Percentiles rank a stretch among this genome's conserved stretches.
Conservation (phyloP, 2,888 invertebrate species). For the Lasius fuliginosus region DNA sequence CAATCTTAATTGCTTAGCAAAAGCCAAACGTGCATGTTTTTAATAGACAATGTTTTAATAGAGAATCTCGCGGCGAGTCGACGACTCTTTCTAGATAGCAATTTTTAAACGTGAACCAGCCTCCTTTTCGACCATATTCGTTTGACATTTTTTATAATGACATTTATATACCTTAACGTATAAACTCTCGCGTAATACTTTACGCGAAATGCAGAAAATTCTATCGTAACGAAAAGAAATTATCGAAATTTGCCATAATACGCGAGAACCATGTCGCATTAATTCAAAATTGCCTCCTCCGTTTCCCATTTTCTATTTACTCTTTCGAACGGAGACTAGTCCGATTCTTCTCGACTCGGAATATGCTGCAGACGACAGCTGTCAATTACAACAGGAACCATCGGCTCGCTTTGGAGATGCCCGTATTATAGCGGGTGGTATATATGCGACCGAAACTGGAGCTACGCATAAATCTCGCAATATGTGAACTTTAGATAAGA, state of each 20-base stretch:
- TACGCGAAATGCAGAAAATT: neutral
- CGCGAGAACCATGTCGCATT: neutral
- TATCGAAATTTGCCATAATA: conserved; percentile 2
- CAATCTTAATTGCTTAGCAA: conserved; percentile 81
- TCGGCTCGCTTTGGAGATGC: conserved; percentile 78
- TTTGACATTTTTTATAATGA: neutral
- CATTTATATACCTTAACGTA: neutral
- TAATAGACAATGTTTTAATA: conserved; percentile 66
- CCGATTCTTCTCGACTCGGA: conserved; percentile 77
- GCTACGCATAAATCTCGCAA: conserved; percentile 61
- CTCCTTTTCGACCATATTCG: conserved; percentile 63
- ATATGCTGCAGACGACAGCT: conserved; percentile 90
- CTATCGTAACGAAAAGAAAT: neutral
- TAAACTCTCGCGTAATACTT: neutral
- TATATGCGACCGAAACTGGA: conserved; percentile 70
- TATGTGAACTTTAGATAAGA: neutral
- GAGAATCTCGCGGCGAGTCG: conserved; percentile 79
- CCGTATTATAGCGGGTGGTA: conserved; percentile 70
- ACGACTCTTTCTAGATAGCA: conserved; percentile 75
- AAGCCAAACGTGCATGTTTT: conserved; percentile 82
- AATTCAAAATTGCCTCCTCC: conserved; percentile 29
- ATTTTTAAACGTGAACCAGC: conserved; percentile 70
- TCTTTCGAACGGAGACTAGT: conserved; percentile 73
- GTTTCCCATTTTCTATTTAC: conserved; percentile 39
- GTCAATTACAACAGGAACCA: conserved; percentile 82